Evolutionary conservation across 2,797 vertebrate genomes (phyloP).

Genomic region (Mallotus villosus): DNA sequence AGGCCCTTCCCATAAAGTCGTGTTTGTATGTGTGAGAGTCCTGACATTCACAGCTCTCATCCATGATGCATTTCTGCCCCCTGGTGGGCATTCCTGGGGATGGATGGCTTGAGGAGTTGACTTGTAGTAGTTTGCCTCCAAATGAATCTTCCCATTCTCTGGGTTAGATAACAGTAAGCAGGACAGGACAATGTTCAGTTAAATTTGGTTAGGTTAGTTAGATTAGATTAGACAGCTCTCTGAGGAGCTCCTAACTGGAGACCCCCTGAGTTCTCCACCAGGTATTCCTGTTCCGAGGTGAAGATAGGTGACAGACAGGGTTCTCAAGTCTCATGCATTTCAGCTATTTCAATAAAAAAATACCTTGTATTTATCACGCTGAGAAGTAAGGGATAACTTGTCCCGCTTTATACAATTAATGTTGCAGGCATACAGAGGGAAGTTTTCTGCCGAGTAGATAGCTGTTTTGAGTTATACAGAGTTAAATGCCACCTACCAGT

Average conservation of each 20-base stretch:
- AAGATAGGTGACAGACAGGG: no score
- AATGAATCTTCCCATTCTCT: no score
- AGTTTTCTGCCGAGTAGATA: no score
- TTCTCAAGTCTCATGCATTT: not conserved
- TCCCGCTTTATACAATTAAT: not conserved
- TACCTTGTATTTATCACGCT: not conserved
- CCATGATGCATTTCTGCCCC: not conserved
- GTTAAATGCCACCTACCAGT: no score
- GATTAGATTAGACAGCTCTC: no score
- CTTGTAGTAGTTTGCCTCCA: not conserved
- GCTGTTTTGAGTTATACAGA: no score
- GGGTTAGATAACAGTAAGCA: no score
- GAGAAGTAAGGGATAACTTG: not conserved
- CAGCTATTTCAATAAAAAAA: not conserved
- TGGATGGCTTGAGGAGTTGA: not conserved
- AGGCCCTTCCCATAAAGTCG: not conserved
- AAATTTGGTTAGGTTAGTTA: no score
- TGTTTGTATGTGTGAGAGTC: not conserved
- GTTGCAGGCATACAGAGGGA: not conserved
- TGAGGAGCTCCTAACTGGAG: no score
- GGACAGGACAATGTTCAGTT: no score
- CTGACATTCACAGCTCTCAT: not conserved
- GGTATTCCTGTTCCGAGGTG: no score
- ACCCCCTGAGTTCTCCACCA: no score
- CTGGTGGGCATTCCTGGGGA: not conserved